Conservation (phyloP, 2,797 vertebrate genomes). For the Dicrostonyx torquatus region DNA sequence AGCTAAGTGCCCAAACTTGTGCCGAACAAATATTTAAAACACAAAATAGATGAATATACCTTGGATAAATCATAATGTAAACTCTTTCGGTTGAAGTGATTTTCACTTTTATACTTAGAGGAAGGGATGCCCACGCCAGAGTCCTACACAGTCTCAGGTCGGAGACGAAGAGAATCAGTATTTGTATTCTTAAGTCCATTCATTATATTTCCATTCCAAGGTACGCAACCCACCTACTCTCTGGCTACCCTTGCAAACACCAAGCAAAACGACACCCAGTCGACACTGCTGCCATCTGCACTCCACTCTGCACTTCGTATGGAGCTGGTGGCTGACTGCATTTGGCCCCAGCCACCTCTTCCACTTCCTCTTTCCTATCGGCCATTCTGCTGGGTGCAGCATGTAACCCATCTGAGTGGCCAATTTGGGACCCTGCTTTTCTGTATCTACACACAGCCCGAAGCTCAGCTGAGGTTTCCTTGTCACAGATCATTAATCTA, state of each 20-base stretch:
- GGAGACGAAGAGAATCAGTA: not conserved
- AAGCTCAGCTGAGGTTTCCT: not conserved
- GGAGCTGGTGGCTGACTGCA: not conserved
- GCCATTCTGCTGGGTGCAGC: not conserved
- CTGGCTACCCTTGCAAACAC: not conserved
- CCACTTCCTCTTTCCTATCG: slow-evolving; percentile 29
- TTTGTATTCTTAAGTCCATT: not conserved
- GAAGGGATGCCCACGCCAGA: not conserved
- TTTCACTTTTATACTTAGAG: not conserved
- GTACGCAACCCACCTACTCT: not conserved
- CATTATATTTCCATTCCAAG: not conserved
- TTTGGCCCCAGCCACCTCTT: not conserved
- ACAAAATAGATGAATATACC: not conserved
- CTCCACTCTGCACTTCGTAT: not conserved
- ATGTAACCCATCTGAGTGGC: not conserved
- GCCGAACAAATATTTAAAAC: not conserved
- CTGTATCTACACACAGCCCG: not conserved
- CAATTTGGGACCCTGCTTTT: not conserved
- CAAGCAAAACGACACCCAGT: not conserved
- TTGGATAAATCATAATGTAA: not conserved
- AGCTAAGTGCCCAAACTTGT: not conserved
- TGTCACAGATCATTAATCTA: not conserved
- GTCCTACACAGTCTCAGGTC: not conserved
- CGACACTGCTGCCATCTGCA: not conserved
- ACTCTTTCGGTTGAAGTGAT: not conserved